Percentiles rank a stretch among this genome's conserved stretches.
Evolutionary conservation across 2,888 invertebrate genomes (phyloP).

Genomic region (Leucophora obtusa): DNA sequence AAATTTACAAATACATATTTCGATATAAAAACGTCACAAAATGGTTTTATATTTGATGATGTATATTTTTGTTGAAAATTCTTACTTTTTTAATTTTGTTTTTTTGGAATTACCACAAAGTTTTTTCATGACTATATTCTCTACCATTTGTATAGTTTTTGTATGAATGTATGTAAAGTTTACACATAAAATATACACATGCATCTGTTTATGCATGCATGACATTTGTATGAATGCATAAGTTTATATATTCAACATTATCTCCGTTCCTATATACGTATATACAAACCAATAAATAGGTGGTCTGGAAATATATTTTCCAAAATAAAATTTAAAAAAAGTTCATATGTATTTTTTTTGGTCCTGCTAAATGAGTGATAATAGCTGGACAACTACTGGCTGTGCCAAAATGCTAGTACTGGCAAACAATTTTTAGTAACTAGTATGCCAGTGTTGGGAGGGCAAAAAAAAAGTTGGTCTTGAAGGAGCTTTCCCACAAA

Average conservation of each 20-base stretch:
- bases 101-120: slow-evolving; percentile 19
- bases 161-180: background rate
- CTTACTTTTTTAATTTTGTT: background rate
- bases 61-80: background rate
- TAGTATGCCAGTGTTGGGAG: too few species aligned
- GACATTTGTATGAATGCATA: background rate
- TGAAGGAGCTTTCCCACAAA: too few species aligned
- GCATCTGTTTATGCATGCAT: slow-evolving; percentile 2
- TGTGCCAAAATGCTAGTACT: too few species aligned
- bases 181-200: background rate
- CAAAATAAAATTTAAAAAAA: too few species aligned
- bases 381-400: too few species aligned
- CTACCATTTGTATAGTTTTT: slow-evolving; percentile 5
- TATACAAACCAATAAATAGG: too few species aligned
- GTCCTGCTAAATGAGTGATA: too few species aligned
- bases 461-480: too few species aligned
- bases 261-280: background rate
- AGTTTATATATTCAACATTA: background rate
- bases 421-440: too few species aligned
- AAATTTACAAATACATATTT: too few species aligned
- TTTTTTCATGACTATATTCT: slow-evolving; percentile 34
- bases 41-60: slow-evolving; percentile 23
- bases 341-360: too few species aligned
- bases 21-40: slow-evolving; percentile 26
- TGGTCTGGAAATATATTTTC: too few species aligned